Percentiles rank a stretch among this genome's conserved stretches.
Evolutionary conservation across 1,140 invertebrate species (phyloP).

Genomic region (Leptopilina clavipes): DNA sequence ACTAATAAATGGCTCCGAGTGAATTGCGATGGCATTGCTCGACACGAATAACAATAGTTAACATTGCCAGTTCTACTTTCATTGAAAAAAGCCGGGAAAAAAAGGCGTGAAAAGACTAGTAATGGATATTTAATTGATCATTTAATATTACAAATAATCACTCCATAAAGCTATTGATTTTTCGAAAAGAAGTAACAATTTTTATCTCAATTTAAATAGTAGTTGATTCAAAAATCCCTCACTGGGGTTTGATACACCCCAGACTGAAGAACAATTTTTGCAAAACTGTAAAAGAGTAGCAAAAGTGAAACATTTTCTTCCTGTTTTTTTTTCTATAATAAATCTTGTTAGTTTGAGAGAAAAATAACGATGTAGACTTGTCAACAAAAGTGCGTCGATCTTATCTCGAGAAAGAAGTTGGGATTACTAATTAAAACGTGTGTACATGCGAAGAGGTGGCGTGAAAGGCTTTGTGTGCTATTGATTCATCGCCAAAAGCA

Average conservation of each 20-base stretch:
- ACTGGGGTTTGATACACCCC: too few species aligned
- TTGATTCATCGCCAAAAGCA: slow-evolving; percentile 14
- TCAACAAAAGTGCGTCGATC: slow-evolving; percentile 5
- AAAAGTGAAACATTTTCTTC: too few species aligned
- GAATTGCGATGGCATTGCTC: slow-evolving; percentile 12
- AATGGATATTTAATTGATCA: slow-evolving; percentile 18
- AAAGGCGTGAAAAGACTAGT: slow-evolving; percentile 2
- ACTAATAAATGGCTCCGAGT: slow-evolving; percentile 9
- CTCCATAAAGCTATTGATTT: background rate
- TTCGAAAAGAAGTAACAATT: too few species aligned
- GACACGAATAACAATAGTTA: slow-evolving; percentile 25
- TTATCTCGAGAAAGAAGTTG: slow-evolving; percentile 12
- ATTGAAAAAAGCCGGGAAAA: slow-evolving; percentile 17
- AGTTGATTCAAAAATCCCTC: too few species aligned
- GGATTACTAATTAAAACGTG: slow-evolving; percentile 29
- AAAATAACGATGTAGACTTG: slow-evolving; percentile 22
- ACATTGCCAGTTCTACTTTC: slow-evolving; percentile 17
- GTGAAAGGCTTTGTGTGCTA: slow-evolving; percentile 1
- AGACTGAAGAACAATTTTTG: too few species aligned
- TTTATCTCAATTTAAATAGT: too few species aligned
- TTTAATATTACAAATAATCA: background rate
- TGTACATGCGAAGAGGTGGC: background rate
- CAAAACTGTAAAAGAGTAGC: too few species aligned
- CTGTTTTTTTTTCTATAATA: background rate
- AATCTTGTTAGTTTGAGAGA: background rate